Evolutionary conservation across 2,888 invertebrate genomes (phyloP).

Genomic region (Meloe dianella): DNA sequence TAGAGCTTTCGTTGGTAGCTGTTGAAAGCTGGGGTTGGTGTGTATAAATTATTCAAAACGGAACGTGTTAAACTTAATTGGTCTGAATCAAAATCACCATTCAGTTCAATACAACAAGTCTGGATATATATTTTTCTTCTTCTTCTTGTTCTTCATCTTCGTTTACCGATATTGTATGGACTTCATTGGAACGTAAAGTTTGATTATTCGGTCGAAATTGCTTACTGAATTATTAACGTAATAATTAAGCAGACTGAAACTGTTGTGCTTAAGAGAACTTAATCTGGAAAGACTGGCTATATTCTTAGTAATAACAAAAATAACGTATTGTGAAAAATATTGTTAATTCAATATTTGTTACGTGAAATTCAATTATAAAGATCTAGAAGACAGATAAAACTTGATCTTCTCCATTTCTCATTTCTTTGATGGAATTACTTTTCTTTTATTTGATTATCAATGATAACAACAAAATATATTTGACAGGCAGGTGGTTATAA

Average conservation of each 20-base stretch:
- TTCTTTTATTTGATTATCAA: not conserved
- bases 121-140: not conserved
- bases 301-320: not conserved
- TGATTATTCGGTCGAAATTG: not conserved
- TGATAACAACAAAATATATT: not conserved
- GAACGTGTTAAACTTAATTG: conserved; percentile 1
- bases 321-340: not conserved
- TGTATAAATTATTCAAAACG: not conserved
- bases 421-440: not conserved
- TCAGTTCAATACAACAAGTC: not conserved
- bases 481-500: not conserved
- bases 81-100: not conserved
- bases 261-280: no score
- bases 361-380: not conserved
- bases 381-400: not conserved
- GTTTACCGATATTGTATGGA: not conserved
- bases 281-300: not conserved
- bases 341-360: not conserved
- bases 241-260: not conserved
- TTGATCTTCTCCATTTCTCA: conserved; percentile 3
- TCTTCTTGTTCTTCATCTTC: not conserved
- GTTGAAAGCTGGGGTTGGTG: no score
- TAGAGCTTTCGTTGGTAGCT: not conserved
- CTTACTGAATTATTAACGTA: not conserved
- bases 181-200: not conserved